A percentile compares a stretch with the other conserved stretches of the same genome.
Evolutionary conservation across 2,113 vertebrate genomes (phyloP).

Genomic region (Monarcha castaneiventris): DNA sequence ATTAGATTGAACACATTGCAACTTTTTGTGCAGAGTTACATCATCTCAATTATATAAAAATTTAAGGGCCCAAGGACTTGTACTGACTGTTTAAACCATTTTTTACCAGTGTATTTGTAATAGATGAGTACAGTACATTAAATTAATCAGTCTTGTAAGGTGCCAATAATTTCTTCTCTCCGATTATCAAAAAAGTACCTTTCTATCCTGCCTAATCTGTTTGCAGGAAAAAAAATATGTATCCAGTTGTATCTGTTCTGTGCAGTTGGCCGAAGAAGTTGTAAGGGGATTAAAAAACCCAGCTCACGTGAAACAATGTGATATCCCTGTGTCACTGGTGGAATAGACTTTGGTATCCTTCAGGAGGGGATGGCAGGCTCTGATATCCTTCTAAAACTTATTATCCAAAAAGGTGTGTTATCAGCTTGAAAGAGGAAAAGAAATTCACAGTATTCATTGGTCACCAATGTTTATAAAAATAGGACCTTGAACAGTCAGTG

Average conservation of each 20-base stretch:
- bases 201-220: not conserved
- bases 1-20: not conserved
- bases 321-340: not conserved
- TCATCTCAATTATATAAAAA: not conserved
- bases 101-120: not conserved
- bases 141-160: not conserved
- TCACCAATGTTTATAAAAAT: not conserved
- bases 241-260: not conserved
- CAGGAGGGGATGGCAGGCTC: not conserved
- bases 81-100: not conserved
- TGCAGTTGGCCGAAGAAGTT: not conserved
- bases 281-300: not conserved
- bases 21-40: not conserved
- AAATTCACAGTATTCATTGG: not conserved
- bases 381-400: not conserved
- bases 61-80: not conserved
- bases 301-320: fast-evolving
- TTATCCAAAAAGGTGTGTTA: not conserved
- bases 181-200: not conserved
- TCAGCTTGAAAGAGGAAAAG: not conserved
- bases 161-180: not conserved
- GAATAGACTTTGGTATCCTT: not conserved
- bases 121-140: not conserved
- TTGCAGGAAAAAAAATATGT: not conserved
- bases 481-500: not conserved